These are phyloP conservation scores for Sarotherodon lohbergeri DNA, from an alignment of 2,113 vertebrate genomes.

Conservation along the genomic window DNA sequence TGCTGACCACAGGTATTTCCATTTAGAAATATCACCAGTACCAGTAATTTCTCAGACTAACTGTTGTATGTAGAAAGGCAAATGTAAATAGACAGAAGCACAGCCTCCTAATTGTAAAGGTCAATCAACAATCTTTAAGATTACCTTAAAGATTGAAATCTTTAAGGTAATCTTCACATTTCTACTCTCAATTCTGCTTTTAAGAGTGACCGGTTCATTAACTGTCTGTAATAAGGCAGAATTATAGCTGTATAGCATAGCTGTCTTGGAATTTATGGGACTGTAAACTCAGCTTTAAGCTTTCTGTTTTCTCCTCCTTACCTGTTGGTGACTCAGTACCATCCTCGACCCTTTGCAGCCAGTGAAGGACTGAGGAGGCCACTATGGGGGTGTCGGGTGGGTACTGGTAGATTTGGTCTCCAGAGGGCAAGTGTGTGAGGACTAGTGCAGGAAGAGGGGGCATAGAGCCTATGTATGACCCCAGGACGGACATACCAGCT, in stretches of 20 bases:
- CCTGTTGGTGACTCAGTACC: conserved; percentile 77
- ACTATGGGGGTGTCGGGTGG: conserved; percentile 72
- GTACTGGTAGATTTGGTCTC: conserved; percentile 80
- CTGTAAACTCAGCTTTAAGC: neutral
- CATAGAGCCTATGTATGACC: conserved; percentile 70
- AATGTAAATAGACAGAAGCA: neutral
- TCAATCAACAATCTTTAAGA: neutral
- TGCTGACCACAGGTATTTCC: neutral
- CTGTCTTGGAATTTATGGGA: neutral
- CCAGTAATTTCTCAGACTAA: neutral
- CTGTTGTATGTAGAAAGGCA: neutral
- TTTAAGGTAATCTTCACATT: neutral
- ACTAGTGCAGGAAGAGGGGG: conserved; percentile 81
- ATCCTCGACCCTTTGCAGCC: conserved; percentile 79
- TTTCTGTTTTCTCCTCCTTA: conserved; percentile 56
- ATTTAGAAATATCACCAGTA: neutral
- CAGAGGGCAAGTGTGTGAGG: conserved; percentile 74
- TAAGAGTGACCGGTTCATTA: neutral
- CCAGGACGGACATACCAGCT: conserved; percentile 77
- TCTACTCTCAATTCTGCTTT: neutral
- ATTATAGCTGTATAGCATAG: neutral
- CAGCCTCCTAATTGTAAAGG: neutral
- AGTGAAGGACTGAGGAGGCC: conserved; percentile 72
- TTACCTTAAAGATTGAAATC: neutral
- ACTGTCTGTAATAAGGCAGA: neutral